These are phyloP conservation scores for Ditylenchus dipsaci DNA, from an alignment of 1,140 invertebrate species.

Conservation along the genomic window DNA sequence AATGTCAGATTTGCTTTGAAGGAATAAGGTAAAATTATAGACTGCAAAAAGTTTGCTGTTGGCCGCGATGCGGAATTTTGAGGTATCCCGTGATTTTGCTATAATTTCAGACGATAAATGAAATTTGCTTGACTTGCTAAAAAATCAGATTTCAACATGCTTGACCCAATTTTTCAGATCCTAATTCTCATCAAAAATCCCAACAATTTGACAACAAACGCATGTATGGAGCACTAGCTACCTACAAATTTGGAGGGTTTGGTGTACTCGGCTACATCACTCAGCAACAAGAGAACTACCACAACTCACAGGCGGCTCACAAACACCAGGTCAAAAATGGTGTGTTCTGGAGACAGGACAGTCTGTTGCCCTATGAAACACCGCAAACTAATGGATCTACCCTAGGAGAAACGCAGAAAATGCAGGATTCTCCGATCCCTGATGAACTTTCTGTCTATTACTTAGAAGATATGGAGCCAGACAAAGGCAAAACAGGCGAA, in stretches of 20 bases:
- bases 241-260: constrained; percentile 5
- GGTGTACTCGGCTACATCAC: neutral
- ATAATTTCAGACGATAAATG: too few relatives aligned
- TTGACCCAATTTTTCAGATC: too few relatives aligned
- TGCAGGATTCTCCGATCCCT: neutral
- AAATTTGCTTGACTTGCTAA: too few relatives aligned
- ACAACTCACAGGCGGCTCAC: neutral
- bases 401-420: neutral
- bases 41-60: too few relatives aligned
- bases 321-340: neutral
- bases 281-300: neutral
- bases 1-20: too few relatives aligned
- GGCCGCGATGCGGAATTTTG: too few relatives aligned
- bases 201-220: too few relatives aligned
- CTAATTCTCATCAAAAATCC: too few relatives aligned
- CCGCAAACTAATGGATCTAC: neutral
- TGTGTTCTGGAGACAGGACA: neutral
- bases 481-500: neutral
- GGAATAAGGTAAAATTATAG: too few relatives aligned
- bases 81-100: too few relatives aligned
- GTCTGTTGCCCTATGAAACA: neutral
- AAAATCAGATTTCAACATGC: too few relatives aligned
- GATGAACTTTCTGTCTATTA: neutral
- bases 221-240: neutral
- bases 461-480: neutral